Evolutionary conservation across 2,797 vertebrate genomes (phyloP).

Genomic region (Chelidonichthys spinosus): DNA sequence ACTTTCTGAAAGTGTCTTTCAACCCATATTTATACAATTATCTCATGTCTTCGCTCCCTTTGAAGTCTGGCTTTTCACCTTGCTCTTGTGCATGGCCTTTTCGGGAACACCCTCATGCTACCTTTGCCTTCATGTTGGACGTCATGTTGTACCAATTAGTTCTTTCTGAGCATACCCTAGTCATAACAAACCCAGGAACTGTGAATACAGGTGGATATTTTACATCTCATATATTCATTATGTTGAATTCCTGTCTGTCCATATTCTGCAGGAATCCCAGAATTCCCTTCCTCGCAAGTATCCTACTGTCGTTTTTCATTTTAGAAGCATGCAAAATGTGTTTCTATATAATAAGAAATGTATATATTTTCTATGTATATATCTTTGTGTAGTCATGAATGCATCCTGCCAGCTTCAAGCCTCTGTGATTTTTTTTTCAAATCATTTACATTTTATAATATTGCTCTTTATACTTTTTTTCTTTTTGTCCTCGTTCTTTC

Average conservation of each 20-base stretch:
- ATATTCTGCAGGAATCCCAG: neutral
- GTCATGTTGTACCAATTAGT: neutral
- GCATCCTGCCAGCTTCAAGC: neutral
- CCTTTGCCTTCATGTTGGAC: neutral
- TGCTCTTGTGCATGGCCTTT: neutral
- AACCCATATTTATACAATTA: neutral
- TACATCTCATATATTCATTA: neutral
- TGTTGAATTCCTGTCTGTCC: neutral
- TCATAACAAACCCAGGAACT: neutral
- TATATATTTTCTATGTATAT: neutral
- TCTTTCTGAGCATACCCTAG: neutral
- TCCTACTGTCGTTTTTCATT: neutral
- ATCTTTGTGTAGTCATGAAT: neutral
- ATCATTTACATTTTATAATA: constrained; percentile 8
- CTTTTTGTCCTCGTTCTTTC: neutral
- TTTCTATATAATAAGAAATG: neutral
- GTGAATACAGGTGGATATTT: neutral
- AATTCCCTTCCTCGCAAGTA: neutral
- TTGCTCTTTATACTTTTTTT: constrained; percentile 3
- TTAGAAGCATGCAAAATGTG: neutral
- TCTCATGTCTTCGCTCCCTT: neutral
- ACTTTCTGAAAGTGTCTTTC: neutral
- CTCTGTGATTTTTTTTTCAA: neutral
- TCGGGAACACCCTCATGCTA: neutral
- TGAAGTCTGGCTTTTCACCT: neutral